Conservation (phyloP, 1,140 invertebrate species). For the Chrysomallon squamiferum region DNA sequence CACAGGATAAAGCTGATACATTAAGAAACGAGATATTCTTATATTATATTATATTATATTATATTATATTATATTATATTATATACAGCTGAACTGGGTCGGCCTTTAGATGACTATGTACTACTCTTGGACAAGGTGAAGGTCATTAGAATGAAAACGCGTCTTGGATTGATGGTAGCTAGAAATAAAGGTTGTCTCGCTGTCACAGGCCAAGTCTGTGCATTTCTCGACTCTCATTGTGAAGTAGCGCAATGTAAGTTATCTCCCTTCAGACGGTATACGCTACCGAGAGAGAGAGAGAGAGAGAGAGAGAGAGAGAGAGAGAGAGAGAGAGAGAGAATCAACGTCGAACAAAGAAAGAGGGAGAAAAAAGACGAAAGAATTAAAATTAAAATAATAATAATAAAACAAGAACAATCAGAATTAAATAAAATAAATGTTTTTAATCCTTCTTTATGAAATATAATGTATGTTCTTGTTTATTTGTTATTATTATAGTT, state of each 20-base stretch:
- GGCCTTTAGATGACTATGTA: slow-evolving; percentile 28
- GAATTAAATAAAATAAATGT: too few relatives aligned
- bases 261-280: too few relatives aligned
- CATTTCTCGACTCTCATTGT: slow-evolving; percentile 95
- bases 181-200: slow-evolving; percentile 84
- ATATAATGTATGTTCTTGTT: too few relatives aligned
- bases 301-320: not conserved
- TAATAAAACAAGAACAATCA: too few relatives aligned
- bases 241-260: slow-evolving; percentile 80
- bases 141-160: slow-evolving; percentile 74
- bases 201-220: slow-evolving; percentile 83
- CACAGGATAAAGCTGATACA: too few relatives aligned
- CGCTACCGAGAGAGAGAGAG: not conserved
- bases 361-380: too few relatives aligned
- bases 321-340: not conserved
- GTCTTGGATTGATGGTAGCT: slow-evolving; percentile 91
- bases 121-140: slow-evolving; percentile 72
- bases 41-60: too few relatives aligned
- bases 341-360: not conserved
- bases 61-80: too few relatives aligned
- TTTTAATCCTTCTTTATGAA: too few relatives aligned
- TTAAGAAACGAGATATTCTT: too few relatives aligned
- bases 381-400: too few relatives aligned
- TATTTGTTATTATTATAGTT: too few relatives aligned
- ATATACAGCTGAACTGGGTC: slow-evolving; percentile 72